Base-by-base conservation (phyloP, 1,140 invertebrate species). In the Danaus melanippus region DNA sequence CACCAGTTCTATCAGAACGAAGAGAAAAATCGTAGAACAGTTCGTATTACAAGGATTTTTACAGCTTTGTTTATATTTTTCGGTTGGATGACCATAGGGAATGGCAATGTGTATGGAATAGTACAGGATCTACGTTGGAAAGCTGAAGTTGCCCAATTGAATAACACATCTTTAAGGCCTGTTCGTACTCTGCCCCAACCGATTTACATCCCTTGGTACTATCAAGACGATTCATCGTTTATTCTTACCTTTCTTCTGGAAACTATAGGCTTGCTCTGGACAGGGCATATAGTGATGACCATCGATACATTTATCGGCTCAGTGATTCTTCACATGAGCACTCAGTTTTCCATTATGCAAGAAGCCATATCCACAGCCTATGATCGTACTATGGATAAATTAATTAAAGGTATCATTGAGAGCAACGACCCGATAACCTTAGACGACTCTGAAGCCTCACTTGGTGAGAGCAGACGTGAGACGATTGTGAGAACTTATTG, bases 211-310 rank as follows among this genome's bases (percentile, higher is more conserved):
- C 81, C 81, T 11, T 86, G 83, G 83, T 53, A 65, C 8, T 83
- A 83, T 58, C 75, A 86, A 51, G 62, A 66, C 42, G 74, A 84
- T 42, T 12, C 6, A 39, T 65, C 73, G 1, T 86, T 69, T 44
- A 69, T 83, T 46, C 64, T 66, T 9, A 84, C 83, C 2, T 83
- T 83, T 58, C 51, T 75, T 9, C 56, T 86, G 17, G 83, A 86
- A 62, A 79, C 81, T 6, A 49, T 82, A 9, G 83, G 83, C 1
- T 62, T 86, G 6, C 62, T 86, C n/a, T 86, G 83, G 83, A 86
- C 81, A 7, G 83, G 83, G 7, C 83, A 86, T 46, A 86, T 86
- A 12, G 83, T 86, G 17, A 84, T 86, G 81, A 77, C 71, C 0
- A 79, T 84, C 41, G 83, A 86, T 44, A 84, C 83, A 5, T 79